These are phyloP conservation scores for Gopherus evgoodei DNA, from an alignment of 2,113 vertebrate species.

Conservation along the genomic window DNA sequence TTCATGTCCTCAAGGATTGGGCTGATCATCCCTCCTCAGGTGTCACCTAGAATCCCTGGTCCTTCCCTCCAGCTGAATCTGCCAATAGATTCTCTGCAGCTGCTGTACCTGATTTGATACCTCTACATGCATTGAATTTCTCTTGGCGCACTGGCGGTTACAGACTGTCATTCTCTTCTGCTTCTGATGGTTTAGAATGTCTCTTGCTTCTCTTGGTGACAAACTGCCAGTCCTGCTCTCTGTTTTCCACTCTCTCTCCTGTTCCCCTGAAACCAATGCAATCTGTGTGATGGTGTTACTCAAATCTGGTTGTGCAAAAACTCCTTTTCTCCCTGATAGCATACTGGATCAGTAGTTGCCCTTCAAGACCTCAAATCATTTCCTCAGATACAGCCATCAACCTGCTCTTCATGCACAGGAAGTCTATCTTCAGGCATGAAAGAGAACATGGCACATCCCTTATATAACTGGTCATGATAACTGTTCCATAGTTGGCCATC, in stretches of 20 bases:
- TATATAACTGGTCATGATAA: neutral
- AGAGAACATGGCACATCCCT: fast-evolving
- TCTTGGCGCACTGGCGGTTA: too few relatives aligned
- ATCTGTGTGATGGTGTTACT: fast-evolving
- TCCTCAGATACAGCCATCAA: neutral
- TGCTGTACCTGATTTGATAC: too few relatives aligned
- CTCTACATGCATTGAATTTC: too few relatives aligned
- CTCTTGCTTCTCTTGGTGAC: neutral
- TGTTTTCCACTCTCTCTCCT: neutral
- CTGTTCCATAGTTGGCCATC: neutral
- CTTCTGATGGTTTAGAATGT: neutral
- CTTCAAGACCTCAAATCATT: neutral
- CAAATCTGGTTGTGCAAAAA: neutral
- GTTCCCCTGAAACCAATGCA: neutral
- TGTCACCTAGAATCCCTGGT: too few relatives aligned
- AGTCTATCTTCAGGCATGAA: neutral
- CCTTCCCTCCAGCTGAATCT: too few relatives aligned
- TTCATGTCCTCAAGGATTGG: too few relatives aligned
- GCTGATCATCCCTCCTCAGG: too few relatives aligned
- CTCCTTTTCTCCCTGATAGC: neutral
- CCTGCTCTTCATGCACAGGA: fast-evolving
- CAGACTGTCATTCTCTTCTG: conserved; percentile 25
- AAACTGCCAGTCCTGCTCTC: neutral
- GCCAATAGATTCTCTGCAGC: too few relatives aligned
- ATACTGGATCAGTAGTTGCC: neutral